Percentiles rank a stretch among this genome's conserved stretches.
These are phyloP conservation scores for Chelonia mydas DNA, from an alignment of 2,797 vertebrate species.

Conservation along the genomic window DNA sequence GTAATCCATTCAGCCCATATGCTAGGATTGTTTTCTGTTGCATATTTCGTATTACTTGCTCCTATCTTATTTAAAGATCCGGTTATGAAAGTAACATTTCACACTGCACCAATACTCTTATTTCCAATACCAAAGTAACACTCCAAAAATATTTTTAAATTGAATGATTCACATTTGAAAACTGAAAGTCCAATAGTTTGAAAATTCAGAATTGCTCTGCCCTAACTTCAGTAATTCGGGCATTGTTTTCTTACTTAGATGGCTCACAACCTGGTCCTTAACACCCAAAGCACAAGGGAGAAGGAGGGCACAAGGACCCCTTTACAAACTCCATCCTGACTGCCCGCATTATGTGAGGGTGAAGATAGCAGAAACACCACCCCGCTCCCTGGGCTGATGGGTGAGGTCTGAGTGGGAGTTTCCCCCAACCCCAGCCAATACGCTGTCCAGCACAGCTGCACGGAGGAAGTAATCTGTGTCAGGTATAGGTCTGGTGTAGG, in stretches of 20 bases:
- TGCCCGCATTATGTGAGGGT: not conserved
- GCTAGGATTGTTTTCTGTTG: not conserved
- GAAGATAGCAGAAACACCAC: not conserved
- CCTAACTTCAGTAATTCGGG: not conserved
- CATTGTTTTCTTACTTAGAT: not conserved
- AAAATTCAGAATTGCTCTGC: not conserved
- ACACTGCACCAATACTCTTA: not conserved
- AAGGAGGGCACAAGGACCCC: too few relatives aligned
- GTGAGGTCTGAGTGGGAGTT: too few relatives aligned
- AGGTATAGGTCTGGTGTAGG: not conserved
- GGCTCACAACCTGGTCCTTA: too few relatives aligned
- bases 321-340: not conserved
- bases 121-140: not conserved
- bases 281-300: not conserved
- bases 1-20: not conserved
- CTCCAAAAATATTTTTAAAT: rapidly evolving
- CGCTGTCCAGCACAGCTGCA: not conserved
- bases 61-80: not conserved
- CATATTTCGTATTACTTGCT: not conserved
- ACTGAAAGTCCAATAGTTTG: not conserved
- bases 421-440: too few relatives aligned
- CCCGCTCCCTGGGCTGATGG: too few relatives aligned
- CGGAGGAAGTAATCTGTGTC: not conserved
- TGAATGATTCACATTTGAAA: not conserved
- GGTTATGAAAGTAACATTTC: not conserved